Evolutionary conservation across 2,113 vertebrate species (phyloP).

Genomic region (Anseranas semipalmata): DNA sequence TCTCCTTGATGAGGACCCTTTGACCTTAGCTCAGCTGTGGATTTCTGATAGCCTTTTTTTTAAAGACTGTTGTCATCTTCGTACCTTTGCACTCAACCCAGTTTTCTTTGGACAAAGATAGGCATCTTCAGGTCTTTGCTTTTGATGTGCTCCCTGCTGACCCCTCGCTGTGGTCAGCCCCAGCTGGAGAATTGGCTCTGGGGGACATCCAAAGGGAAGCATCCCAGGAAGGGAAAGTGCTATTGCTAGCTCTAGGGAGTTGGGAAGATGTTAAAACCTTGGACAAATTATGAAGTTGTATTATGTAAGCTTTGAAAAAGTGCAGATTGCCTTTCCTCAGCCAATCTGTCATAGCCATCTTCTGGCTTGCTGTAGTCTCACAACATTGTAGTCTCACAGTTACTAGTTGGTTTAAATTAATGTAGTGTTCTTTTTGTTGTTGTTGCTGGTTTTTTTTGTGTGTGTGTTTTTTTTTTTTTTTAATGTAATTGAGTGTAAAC

Average conservation of each 20-base stretch:
- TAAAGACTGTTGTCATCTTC: background rate
- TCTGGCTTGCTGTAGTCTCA: constrained; percentile 26
- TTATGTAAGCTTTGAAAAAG: background rate
- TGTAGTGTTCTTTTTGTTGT: background rate
- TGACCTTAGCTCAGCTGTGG: background rate
- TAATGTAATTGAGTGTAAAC: background rate
- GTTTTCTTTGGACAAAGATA: background rate
- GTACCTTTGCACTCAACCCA: background rate
- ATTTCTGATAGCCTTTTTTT: background rate
- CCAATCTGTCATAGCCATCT: constrained; percentile 51
- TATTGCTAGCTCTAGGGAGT: background rate
- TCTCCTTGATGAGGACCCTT: background rate
- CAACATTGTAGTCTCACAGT: background rate
- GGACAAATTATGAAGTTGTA: background rate
- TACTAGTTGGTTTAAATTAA: background rate
- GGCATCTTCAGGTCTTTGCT: background rate
- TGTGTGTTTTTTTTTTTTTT: too few relatives aligned
- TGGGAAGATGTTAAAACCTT: constrained; percentile 27
- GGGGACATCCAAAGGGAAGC: background rate
- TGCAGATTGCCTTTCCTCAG: background rate
- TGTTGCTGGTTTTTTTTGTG: background rate
- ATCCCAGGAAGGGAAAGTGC: background rate
- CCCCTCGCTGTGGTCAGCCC: background rate
- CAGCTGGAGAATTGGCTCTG: rapidly evolving
- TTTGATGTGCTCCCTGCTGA: background rate